Evolutionary conservation across 2,888 invertebrate species (phyloP), one percentile per base, ranked within the genome.

Genomic region (Diarsia rubi): DNA sequence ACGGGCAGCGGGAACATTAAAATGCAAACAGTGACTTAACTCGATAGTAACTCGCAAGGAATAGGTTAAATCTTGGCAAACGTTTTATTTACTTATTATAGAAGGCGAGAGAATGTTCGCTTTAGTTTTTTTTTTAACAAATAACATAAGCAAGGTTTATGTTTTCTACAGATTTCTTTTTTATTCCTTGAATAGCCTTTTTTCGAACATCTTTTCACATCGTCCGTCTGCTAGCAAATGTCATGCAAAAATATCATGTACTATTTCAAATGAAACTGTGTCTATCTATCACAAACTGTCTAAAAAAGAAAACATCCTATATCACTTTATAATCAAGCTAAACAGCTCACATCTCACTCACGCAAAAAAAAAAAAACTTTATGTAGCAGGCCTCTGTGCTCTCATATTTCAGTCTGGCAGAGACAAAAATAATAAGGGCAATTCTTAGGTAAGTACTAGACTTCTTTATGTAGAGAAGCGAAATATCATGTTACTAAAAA

Each of bases 21-120:
- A 89, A 91, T 91, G 90, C 91, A 90, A 91, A 91, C 87, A 79
- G 71, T 79, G 86, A 85, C 88, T 91, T 90, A 89, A 88, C 87
- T 86, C 83, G 87, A 89, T 90, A 85, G 69, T 88, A 78, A 81
- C 81, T 79, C 64, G 24, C 71, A 72, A 73, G 75, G 64, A 81
- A 74, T 81, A 49, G 68, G 60, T 87, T 83, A 81, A 83, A 87
- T 85, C 81, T 80, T 81, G 73, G 73, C 54, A 44, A 57, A 37
- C 24, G 14, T 70, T 81, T 81, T 83, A 83, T 85, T 87, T 81
- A 80, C 75, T 85, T 69, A 73, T 85, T 69, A 73, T 14, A 52
- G 64, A 37, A 76, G 42, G 42, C 4, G 47, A 14, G 44, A 42
- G 65, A 37, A 12, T 12, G 6, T 54, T 19, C 14, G n/a, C 45